Evolutionary conservation across 2,888 invertebrate species (phyloP), one percentile per base, ranked within the genome.

Genomic region (Lochmaea capreae): DNA sequence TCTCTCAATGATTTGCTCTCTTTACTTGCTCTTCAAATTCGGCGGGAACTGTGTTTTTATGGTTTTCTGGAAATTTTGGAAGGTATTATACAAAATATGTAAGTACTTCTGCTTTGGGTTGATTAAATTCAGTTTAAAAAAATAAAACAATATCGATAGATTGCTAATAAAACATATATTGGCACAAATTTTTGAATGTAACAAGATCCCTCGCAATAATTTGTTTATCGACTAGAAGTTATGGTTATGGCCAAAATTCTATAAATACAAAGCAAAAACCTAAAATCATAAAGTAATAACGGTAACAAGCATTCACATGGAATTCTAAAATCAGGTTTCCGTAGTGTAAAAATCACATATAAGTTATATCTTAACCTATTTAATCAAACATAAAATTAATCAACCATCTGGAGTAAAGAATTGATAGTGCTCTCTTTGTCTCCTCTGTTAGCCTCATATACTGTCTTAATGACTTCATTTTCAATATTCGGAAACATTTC

Each of bases 401-500:
- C 94, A 57, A 92, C 92, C 94, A 98, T 96, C 86, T 95, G 94
- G 61, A 98, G 90, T 71, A 98, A 89, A 0, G 95, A 94, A 89
- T 97, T 97, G 82, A 98, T 94, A 9, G 97, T 95, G 14, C 93
- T 91, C 84, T 97, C 96, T 84, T 97, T 97, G 87, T 97, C 94
- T 1, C 97, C 97, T 61, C 92, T 88, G 85, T 97, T 97, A 5
- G 94, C 95, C 86, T 97, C 97, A 83, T 95, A 91, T 26, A 98
- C 95, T 0, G 97, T 95, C 85, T 93, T 94, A 72, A 98, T 93
- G 6, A 98, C 97, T 83, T 97, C 97, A 79, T 93, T 94, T 84
- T 98, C 98, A 84, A 98, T 93, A 84, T 94, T 94, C 1, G 98
- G 98, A 89, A 99, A 98, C 97, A 98, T 98, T 88, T 98, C 98